These are phyloP conservation scores for Agrotis clavis DNA, from an alignment of 2,888 invertebrate genomes.

Conservation along the genomic window DNA sequence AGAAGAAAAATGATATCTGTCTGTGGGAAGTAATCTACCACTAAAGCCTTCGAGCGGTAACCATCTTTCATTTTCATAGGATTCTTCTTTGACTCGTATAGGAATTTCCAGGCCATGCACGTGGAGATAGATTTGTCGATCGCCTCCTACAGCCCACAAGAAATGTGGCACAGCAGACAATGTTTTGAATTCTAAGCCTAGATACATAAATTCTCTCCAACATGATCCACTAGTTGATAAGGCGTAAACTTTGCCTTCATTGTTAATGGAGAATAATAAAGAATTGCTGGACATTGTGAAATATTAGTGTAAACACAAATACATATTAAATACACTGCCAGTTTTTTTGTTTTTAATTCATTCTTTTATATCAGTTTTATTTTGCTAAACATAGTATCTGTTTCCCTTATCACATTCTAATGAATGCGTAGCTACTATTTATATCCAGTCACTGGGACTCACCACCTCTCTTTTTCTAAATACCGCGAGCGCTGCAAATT, in stretches of 20 bases:
- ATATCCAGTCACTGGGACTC: conserved; percentile 3
- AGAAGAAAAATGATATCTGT: conserved; percentile 96
- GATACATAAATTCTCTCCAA: conserved; percentile 96
- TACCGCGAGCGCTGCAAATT: conserved; percentile 6
- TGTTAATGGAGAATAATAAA: conserved; percentile 95
- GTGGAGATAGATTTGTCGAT: conserved; percentile 97
- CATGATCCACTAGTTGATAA: conserved; percentile 95
- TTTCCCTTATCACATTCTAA: conserved; percentile 10
- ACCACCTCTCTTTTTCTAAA: not conserved
- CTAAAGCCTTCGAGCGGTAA: conserved; percentile 97
- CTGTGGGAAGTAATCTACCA: conserved; percentile 95
- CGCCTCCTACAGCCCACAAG: conserved; percentile 98
- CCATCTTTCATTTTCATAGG: conserved; percentile 98
- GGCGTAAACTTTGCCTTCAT: conserved; percentile 96
- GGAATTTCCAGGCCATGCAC: conserved; percentile 97
- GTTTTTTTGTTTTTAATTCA: conserved; percentile 26
- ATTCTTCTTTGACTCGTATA: conserved; percentile 96
- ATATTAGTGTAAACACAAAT: conserved; percentile 20
- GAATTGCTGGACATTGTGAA: conserved; percentile 92
- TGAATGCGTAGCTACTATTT: not conserved
- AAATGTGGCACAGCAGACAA: conserved; percentile 96
- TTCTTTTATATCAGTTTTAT: not conserved
- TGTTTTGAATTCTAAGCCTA: conserved; percentile 97
- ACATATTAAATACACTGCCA: conserved; percentile 26
- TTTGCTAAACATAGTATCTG: not conserved